A percentile compares a stretch with the other conserved stretches of the same genome.
Evolutionary conservation across 2,888 invertebrate genomes (phyloP).

Genomic region (Heliconius ismenius): DNA sequence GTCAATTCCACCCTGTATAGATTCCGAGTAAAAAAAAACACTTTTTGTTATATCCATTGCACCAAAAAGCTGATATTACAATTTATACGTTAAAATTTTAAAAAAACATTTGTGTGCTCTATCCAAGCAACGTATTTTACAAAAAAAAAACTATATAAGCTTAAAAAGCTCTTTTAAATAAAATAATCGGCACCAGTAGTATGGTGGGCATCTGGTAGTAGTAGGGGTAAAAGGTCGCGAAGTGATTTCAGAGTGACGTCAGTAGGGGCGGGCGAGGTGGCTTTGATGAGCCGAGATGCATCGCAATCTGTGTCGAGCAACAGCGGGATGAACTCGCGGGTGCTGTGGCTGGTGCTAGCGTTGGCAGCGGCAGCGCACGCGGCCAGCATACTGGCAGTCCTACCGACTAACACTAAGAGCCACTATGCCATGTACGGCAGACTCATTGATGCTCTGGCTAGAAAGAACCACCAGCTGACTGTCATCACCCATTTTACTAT

Average conservation of each 20-base stretch:
- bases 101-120: too few species aligned
- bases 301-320: constrained; percentile 60
- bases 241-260: constrained; percentile 34
- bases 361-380: constrained; percentile 58
- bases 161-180: neutral
- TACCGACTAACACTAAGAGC: constrained; percentile 79
- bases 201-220: constrained; percentile 26
- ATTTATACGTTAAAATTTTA: too few species aligned
- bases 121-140: neutral
- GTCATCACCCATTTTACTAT: constrained; percentile 75
- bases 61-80: too few species aligned
- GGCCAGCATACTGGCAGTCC: constrained; percentile 72
- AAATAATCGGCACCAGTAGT: neutral
- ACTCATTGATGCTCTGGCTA: constrained; percentile 71
- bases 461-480: constrained; percentile 70
- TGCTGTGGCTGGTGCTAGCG: constrained; percentile 57
- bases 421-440: constrained; percentile 79
- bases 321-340: constrained; percentile 71
- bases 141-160: neutral
- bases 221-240: constrained; percentile 23
- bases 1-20: too few species aligned
- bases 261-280: constrained; percentile 25
- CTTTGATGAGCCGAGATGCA: constrained; percentile 5
- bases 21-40: too few species aligned
- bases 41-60: too few species aligned